These are phyloP conservation scores for Drosophila tani DNA, from an alignment of 1,140 invertebrate species.

Conservation along the genomic window DNA sequence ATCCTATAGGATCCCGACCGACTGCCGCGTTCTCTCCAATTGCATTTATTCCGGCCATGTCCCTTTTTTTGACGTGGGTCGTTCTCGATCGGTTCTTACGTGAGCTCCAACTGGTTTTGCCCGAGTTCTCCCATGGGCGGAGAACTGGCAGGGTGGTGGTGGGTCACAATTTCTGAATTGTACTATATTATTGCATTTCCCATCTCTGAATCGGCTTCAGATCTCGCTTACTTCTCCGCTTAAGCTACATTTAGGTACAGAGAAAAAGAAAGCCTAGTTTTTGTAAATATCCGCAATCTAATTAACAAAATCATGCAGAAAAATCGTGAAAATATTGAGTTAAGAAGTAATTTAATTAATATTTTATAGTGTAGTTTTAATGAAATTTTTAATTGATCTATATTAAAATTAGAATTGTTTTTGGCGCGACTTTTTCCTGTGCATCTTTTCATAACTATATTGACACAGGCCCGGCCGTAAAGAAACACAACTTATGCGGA, in stretches of 20 bases:
- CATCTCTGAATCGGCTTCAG: constrained; percentile 18
- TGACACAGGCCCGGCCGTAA: constrained; percentile 48
- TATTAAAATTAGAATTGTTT: neutral
- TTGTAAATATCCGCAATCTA: neutral
- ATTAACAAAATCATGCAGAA: neutral
- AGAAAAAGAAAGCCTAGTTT: neutral
- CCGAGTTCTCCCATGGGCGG: neutral
- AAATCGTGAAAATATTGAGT: neutral
- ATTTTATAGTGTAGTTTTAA: too few relatives aligned
- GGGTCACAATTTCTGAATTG: constrained; percentile 1
- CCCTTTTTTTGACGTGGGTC: constrained; percentile 70
- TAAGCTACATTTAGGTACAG: neutral
- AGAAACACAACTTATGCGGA: constrained; percentile 36
- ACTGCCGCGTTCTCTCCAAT: constrained; percentile 52
- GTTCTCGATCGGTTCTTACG: constrained; percentile 43
- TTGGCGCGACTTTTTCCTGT: neutral
- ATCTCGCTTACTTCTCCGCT: neutral
- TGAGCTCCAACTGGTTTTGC: constrained; percentile 57
- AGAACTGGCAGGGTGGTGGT: constrained; percentile 1
- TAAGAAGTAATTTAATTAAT: neutral
- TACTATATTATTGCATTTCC: constrained; percentile 35
- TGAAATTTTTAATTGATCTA: neutral
- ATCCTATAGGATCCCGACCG: constrained; percentile 28
- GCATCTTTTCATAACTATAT: constrained; percentile 40
- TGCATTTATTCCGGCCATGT: constrained; percentile 59